phyloP scores from a whole-genome alignment of 35 echinoderm and acorn worm genomes.

The Acanthaster planci region DNA sequence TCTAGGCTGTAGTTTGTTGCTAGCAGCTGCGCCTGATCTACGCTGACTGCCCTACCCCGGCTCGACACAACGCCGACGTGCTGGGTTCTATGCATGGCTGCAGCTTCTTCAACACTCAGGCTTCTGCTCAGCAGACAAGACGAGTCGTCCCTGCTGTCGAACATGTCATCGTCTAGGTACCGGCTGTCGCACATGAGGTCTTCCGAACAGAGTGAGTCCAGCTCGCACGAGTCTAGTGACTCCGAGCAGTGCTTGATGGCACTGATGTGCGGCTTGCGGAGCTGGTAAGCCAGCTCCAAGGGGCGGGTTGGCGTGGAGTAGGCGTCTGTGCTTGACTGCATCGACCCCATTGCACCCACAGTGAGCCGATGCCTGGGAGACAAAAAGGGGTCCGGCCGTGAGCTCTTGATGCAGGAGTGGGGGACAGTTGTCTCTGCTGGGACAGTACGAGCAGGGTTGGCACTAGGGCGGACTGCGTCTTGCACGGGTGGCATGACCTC shows the following conservation, averaged over 20 bases:
- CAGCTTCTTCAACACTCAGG: neutral
- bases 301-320: slow-evolving; percentile 11
- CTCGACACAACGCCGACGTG: too few relatives aligned
- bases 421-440: neutral
- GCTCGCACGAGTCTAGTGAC: slow-evolving; percentile 27
- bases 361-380: neutral
- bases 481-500: neutral
- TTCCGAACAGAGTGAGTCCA: slow-evolving; percentile 29
- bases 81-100: slow-evolving; percentile 2
- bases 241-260: slow-evolving; percentile 29
- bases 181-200: slow-evolving; percentile 40
- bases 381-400: neutral
- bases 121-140: neutral
- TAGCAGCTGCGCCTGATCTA: neutral
- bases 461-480: neutral
- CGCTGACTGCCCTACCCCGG: neutral
- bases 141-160: neutral
- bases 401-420: neutral
- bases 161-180: slow-evolving; percentile 24
- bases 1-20: neutral
- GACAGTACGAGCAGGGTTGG: neutral
- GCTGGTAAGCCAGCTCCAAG: neutral
- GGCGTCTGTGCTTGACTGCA: neutral
- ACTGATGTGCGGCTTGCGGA: slow-evolving; percentile 26
- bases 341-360: slow-evolving; percentile 4